These are phyloP conservation scores for Drosophila ficusphila DNA, from an alignment of 1,140 invertebrate species.

Conservation along the genomic window DNA sequence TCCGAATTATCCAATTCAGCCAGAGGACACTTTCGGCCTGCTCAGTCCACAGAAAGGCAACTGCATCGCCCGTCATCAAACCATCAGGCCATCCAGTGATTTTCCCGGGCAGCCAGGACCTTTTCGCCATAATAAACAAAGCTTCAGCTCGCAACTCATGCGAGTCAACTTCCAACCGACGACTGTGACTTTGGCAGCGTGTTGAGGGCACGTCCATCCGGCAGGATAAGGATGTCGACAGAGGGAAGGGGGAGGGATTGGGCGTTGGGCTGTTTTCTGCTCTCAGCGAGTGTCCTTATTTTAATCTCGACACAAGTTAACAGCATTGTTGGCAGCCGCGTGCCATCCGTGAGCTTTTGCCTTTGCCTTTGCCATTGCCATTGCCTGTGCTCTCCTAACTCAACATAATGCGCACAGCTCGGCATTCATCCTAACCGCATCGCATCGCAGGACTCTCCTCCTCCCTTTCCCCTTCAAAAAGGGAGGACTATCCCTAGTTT, in stretches of 20 bases:
- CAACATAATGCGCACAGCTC: conserved; percentile 59
- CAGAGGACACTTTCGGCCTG: conserved; percentile 36
- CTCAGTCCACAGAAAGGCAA: conserved; percentile 30
- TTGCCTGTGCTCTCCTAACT: background rate
- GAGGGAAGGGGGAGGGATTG: background rate
- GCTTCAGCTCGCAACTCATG: conserved; percentile 75
- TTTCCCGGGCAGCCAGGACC: too few species aligned
- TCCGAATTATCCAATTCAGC: conserved; percentile 1
- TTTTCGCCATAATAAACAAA: conserved; percentile 73
- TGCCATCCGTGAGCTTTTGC: conserved; percentile 65
- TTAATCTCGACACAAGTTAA: conserved; percentile 81
- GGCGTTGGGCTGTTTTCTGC: conserved; percentile 50
- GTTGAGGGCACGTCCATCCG: conserved; percentile 42
- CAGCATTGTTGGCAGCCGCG: conserved; percentile 77
- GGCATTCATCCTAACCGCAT: conserved; percentile 34
- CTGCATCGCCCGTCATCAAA: conserved; percentile 12
- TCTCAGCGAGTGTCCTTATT: conserved; percentile 75
- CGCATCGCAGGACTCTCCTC: conserved; percentile 2
- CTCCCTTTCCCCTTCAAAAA: background rate
- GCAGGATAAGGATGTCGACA: background rate
- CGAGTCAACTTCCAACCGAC: conserved; percentile 53
- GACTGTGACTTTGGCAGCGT: conserved; percentile 1
- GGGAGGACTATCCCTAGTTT: conserved; percentile 33
- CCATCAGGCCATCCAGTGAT: too few species aligned
- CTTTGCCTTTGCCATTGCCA: background rate